Base-by-base conservation (phyloP, 2,113 vertebrate species). In the Phyllopteryx taeniolatus region DNA sequence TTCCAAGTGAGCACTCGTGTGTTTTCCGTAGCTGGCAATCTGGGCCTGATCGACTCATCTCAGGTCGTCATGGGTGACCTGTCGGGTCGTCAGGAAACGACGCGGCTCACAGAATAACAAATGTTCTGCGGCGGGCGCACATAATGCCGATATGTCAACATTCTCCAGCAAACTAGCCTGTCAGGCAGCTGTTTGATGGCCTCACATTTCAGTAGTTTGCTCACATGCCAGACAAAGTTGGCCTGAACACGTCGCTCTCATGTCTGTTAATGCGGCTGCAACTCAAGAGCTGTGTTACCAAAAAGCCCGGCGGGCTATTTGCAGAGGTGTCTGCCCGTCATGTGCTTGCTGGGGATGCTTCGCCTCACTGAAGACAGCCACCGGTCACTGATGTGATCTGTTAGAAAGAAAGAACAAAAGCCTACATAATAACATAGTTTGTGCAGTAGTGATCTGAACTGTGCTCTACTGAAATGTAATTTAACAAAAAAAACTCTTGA, bases 311-410 rank as follows among this genome's bases (percentile, higher is more conserved):
- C 39, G 17, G 68, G 88, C 86, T 92, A 92, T 92, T 93, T 92
- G 59, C 76, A 88, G 89, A 88, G 76, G 71, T 84, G 90, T 91
- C 90, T 89, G 89, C 82, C 85, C 76, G 72, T 89, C 91, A 90
- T 77, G 87, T 44, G 85, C 82, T 87, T 81, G 74, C 88, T 89
- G 86, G 62, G 75, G 82, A 72, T 57, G 7, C 62, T 77, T 68
- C 69, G 67, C 42, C 27, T 27, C 27, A 27, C 27, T 27, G 27
- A 27, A 27, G 27, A 27, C 27, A 27, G 27, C 27, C 12, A 33
- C 44, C 53, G 77, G 75, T 77, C 57, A 59, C 0, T 0, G 1
- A 64, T 47, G 27, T 20, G 2, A 20, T 53, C 43, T 44, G 43
- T 44, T 6, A 44, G 43, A 44, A 44, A 46, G 44, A 12, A 46